Evolutionary conservation across 2,113 vertebrate species (phyloP), one percentile per base, ranked within the genome.

Genomic region (Apodemus sylvaticus): DNA sequence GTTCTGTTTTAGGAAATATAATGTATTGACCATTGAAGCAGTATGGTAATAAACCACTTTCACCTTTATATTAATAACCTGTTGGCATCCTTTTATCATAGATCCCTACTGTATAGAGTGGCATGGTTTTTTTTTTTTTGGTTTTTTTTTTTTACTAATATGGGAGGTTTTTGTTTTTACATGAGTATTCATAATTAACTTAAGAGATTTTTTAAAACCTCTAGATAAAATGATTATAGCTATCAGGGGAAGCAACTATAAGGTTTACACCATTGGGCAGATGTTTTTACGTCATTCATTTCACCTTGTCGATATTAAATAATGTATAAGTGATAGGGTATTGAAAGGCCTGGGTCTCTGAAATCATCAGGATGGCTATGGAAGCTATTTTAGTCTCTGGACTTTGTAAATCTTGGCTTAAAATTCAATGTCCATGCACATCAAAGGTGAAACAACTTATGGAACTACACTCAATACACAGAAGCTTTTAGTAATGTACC

Each of bases 321-420:
- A 96, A 91, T 90, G 89, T 94, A 48, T 76, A 82, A 77, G 89
- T 96, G 95, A 97, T 98, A 93, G 96, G 77, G 71, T 93, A 94
- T 79, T 95, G 74, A 76, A 34, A 93, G 82, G 73, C 76, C 81
- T 94, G 87, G 97, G 90, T 90, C 95, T 96, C 11, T 53, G 68
- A 39, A 97, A 91, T 96, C 89, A 95, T 96, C 68, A 82, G 77
- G 81, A 95, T 77, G 93, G 81, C 83, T 92, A 90, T 14, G 5
- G 64, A 91, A 86, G 88, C 93, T 98, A 97, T 98, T 98, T 98
- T 98, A 97, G 83, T 94, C 20, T 45, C 55, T 96, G 96, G 39
- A 91, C 96, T 97, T 96, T 83, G 76, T 68, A 64, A 39, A 64
- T 51, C 48, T 71, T 85, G 90, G 39, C 71, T 96, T 88, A 94